Base-by-base conservation (phyloP, 2,888 invertebrate genomes). In the Drosophila birchii region DNA sequence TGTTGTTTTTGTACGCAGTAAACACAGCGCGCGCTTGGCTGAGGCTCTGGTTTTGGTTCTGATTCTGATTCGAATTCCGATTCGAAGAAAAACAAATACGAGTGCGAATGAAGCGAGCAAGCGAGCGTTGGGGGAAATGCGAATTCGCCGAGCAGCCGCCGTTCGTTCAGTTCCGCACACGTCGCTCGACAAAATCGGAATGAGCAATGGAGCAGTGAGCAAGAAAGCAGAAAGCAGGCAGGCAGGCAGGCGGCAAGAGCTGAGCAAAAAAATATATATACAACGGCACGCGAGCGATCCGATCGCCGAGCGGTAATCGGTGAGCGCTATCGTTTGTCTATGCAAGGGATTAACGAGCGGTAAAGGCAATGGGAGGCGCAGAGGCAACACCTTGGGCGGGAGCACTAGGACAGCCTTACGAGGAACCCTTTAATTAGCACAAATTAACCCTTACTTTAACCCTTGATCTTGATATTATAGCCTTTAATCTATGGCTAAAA, bases 161-260 rank as follows among this genome's bases (percentile, higher is more conserved):
- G 74, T 73, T 78, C 78, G 70, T 45, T 63, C 53, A 55, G 76
- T 64, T 64, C 59, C 58, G 60, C 57, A 75, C 57, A 75, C 80
- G 83, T 74, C 72, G 86, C 80, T 82, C 78, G 76, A 79, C 89
- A 78, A 87, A 87, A 78, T 77, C 81, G 82, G 80, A 86, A 86
- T 86, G 86, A 86, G 88, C 89, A 76, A 74, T 86, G 85, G 87
- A 29, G 29, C 89, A 76, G 76, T 86, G 85, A 86, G 88, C 89
- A 75, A 80, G 54, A 73, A 72, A 68, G 45, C 69, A 51, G 41
- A 57, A 49, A 55, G 71, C 54, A 20, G n/a, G n/a, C n/a, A n/a
- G n/a, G n/a, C n/a, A 36, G 43, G 34, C 49, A 32, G 60, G 43
- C 29, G 3, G 11, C 29, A 36, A 39, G 20, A 56, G 43, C 41